phyloP scores from a whole-genome alignment of 2,888 invertebrate genomes.

The Habrosyne pyritoides region DNA sequence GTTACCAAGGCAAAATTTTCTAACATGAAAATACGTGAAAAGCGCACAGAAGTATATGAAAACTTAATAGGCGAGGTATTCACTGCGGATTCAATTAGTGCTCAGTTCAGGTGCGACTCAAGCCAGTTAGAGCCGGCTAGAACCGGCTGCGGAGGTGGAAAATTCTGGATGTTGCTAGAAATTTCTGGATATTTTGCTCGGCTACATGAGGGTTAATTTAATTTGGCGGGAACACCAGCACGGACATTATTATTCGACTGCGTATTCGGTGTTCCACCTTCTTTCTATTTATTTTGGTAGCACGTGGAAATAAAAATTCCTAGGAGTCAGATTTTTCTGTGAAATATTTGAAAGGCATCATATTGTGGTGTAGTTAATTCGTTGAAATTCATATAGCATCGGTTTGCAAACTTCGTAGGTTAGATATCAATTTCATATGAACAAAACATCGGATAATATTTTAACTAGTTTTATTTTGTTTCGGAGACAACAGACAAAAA shows the following conservation, averaged over 20 bases:
- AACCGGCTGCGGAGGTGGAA: slow-evolving; percentile 16
- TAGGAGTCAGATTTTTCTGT: background rate
- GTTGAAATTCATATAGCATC: no score
- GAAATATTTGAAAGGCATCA: no score
- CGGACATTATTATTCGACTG: slow-evolving; percentile 22
- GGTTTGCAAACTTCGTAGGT: no score
- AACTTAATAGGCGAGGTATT: slow-evolving; percentile 42
- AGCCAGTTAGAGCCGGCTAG: slow-evolving; percentile 29
- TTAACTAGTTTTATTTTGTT: no score
- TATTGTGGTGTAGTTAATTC: no score
- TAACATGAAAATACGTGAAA: background rate
- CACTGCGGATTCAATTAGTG: slow-evolving; percentile 55
- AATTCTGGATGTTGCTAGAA: slow-evolving; percentile 39
- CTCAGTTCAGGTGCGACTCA: slow-evolving; percentile 45
- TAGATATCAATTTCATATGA: no score
- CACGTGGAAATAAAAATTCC: background rate
- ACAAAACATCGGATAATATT: no score
- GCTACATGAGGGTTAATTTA: slow-evolving; percentile 50
- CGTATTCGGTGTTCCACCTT: background rate
- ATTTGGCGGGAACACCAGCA: slow-evolving; percentile 35
- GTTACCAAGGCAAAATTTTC: background rate
- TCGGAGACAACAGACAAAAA: no score
- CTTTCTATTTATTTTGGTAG: background rate
- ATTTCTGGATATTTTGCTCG: slow-evolving; percentile 41
- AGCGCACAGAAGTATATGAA: slow-evolving; percentile 37